phyloP scores from a whole-genome alignment of 2,888 invertebrate genomes.

The Antheraea yamamai region DNA sequence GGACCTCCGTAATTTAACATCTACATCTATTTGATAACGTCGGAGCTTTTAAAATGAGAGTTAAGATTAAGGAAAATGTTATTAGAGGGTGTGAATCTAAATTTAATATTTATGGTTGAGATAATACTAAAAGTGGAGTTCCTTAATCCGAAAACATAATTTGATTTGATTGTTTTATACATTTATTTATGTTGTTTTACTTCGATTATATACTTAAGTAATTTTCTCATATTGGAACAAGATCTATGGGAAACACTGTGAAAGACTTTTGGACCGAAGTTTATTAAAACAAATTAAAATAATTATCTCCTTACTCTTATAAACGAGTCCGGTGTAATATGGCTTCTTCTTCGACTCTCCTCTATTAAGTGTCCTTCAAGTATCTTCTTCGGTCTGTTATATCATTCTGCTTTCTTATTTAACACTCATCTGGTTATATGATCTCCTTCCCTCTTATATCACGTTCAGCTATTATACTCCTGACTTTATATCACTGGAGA shows the following conservation, averaged over 20 bases:
- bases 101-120: conserved; percentile 28
- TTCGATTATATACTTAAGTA: not conserved
- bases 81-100: conserved; percentile 35
- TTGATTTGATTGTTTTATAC: not conserved
- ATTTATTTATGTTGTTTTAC: not conserved
- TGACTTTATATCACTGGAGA: too few species aligned
- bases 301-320: too few species aligned
- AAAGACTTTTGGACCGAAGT: not conserved
- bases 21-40: conserved; percentile 55
- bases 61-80: conserved; percentile 62
- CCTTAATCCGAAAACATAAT: conserved; percentile 19
- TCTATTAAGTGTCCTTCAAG: too few species aligned
- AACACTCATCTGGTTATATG: too few species aligned
- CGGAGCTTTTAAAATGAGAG: conserved; percentile 56
- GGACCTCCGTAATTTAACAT: conserved; percentile 55
- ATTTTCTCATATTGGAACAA: not conserved
- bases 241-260: not conserved
- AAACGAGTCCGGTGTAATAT: too few species aligned
- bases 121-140: conserved; percentile 34
- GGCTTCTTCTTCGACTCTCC: too few species aligned
- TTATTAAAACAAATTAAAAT: not conserved
- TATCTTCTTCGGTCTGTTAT: too few species aligned
- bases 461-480: too few species aligned
- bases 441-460: too few species aligned
- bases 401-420: too few species aligned